Percentiles rank a stretch among this genome's conserved stretches.
Conservation (phyloP, 2,888 invertebrate species). For the Dynastes tityus region DNA sequence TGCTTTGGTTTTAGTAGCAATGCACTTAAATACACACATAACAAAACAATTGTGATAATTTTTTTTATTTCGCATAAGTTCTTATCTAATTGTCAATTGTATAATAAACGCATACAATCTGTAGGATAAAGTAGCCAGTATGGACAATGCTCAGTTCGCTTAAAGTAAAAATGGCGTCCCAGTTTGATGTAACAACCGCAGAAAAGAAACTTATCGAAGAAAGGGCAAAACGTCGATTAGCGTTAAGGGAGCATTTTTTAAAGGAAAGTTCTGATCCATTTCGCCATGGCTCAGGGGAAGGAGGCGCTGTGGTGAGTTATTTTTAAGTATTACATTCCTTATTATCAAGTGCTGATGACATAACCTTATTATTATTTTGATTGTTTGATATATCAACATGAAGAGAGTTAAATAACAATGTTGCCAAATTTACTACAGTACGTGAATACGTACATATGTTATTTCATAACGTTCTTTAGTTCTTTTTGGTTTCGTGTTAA, state of each 20-base stretch:
- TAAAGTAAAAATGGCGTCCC: conserved; percentile 66
- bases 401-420: conserved; percentile 43
- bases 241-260: conserved; percentile 80
- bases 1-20: not conserved
- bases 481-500: not conserved
- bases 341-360: conserved; percentile 32
- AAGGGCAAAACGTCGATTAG: conserved; percentile 76
- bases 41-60: not conserved
- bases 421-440: conserved; percentile 69
- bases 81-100: not conserved
- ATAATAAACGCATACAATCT: not conserved
- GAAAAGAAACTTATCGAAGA: conserved; percentile 74
- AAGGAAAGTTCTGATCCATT: conserved; percentile 82
- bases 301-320: conserved; percentile 81
- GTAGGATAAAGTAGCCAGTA: conserved; percentile 2
- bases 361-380: conserved; percentile 67
- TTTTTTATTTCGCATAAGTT: not conserved
- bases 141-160: conserved; percentile 7
- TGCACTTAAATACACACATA: not conserved
- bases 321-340: conserved; percentile 20
- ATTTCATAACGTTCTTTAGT: not conserved
- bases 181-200: conserved; percentile 74
- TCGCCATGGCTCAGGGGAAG: conserved; percentile 77
- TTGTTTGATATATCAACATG: conserved; percentile 63
- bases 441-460: conserved; percentile 65